Evolutionary conservation across 2,797 vertebrate species (phyloP).

Genomic region (Setipinna tenuifilis): DNA sequence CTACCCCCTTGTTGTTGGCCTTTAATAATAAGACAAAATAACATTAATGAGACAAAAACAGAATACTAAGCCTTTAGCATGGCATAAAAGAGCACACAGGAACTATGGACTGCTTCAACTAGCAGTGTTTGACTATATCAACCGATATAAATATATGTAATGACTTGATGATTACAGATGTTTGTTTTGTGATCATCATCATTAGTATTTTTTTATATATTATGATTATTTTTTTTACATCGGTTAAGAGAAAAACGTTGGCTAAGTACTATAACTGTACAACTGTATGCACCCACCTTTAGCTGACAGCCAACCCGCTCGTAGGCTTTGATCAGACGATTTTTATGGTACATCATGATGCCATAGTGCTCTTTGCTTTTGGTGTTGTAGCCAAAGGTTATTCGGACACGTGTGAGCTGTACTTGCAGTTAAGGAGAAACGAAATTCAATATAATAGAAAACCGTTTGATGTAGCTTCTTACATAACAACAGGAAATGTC

Average conservation of each 20-base stretch:
- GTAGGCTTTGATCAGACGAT: slow-evolving; percentile 95
- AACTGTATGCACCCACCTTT: slow-evolving; percentile 73
- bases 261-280: too few species aligned
- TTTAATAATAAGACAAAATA: slow-evolving; percentile 55
- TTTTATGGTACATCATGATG: slow-evolving; percentile 98
- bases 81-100: not conserved
- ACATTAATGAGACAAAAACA: slow-evolving; percentile 25
- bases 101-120: not conserved
- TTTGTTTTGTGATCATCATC: too few species aligned
- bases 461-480: too few species aligned
- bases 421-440: slow-evolving; percentile 72
- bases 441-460: not conserved
- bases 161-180: too few species aligned
- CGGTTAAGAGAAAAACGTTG: not conserved
- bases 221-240: too few species aligned
- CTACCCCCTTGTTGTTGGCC: slow-evolving; percentile 88
- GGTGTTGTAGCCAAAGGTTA: slow-evolving; percentile 95
- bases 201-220: not conserved
- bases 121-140: not conserved
- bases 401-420: slow-evolving; percentile 78
- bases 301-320: slow-evolving; percentile 91
- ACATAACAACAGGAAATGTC: not conserved
- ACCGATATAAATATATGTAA: too few species aligned
- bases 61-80: not conserved
- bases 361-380: slow-evolving; percentile 94